Evolutionary conservation across 2,888 invertebrate genomes (phyloP), one percentile per base, ranked within the genome.

Genomic region (Prosapia bicincta): DNA sequence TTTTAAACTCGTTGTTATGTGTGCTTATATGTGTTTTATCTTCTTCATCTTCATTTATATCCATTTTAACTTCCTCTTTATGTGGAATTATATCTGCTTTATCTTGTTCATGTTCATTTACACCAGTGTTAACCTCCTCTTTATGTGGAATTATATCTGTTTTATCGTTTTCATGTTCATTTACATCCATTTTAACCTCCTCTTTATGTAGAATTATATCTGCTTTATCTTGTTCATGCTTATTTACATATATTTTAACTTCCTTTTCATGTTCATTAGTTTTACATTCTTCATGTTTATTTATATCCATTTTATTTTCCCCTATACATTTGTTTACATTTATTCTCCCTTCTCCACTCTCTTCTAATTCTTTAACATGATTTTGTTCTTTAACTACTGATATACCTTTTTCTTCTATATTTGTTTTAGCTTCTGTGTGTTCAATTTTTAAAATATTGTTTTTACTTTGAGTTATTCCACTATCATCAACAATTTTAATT

Each of bases 401-500:
- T 66, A 68, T 43, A 10, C 43, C n/a, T 43, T 76, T 73, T n/a
- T 38, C 20, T 15, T 76, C 77, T 9, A 13, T 30, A 0, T 26
- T 69, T 28, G 68, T 26, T 10, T 71, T 77, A 23, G 75, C 74
- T 66, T 38, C 68, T 26, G 30, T 75, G 25, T 78, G 71, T 69
- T 43, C 72, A 65, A 30, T 75, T 54, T n/a, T n/a, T n/a, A n/a
- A n/a, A n/a, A n/a, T n/a, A n/a, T n/a, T n/a, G n/a, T n/a, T n/a
- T n/a, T n/a, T n/a, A n/a, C n/a, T n/a, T n/a, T n/a, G n/a, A n/a
- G n/a, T 32, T 26, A 24, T 71, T 54, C 77, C 76, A 30, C 66
- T 73, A 15, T 78, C 72, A 74, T 71, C 72, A 26, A 72, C 24
- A n/a, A n/a, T n/a, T n/a, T n/a, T n/a, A n/a, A n/a, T n/a, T n/a